Evolutionary conservation across 2,113 vertebrate genomes (phyloP).

Genomic region (Pontoporia blainvillei): DNA sequence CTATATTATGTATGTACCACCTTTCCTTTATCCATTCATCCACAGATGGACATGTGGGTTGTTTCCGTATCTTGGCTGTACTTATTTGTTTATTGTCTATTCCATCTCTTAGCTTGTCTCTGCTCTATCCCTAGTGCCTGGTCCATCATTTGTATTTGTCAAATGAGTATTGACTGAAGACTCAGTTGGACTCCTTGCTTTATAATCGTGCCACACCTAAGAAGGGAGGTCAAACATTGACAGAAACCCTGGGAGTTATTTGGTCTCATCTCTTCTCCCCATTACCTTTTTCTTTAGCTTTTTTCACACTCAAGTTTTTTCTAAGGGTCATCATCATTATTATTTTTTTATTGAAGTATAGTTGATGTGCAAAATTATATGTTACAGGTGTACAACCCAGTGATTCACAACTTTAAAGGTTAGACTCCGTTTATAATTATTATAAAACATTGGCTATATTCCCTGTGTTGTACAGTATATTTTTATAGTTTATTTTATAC

Average conservation of each 20-base stretch:
- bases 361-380: not conserved
- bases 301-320: not conserved
- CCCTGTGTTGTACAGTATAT: not conserved
- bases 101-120: not conserved
- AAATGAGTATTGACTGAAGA: not conserved
- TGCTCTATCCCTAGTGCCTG: not conserved
- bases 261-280: not conserved
- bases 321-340: not conserved
- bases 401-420: not conserved
- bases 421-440: not conserved
- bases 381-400: not conserved
- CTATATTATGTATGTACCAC: not conserved
- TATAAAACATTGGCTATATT: not conserved
- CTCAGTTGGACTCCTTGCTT: not conserved
- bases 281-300: not conserved
- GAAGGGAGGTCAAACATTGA: not conserved
- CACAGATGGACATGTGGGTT: not conserved
- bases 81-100: not conserved
- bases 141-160: not conserved
- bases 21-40: not conserved
- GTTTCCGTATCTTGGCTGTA: not conserved
- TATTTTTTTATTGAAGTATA: not conserved
- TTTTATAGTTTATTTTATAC: not conserved
- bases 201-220: not conserved
- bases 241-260: not conserved